phyloP scores from a whole-genome alignment of 2,113 vertebrate genomes.

The Erythrolamprus reginae region DNA sequence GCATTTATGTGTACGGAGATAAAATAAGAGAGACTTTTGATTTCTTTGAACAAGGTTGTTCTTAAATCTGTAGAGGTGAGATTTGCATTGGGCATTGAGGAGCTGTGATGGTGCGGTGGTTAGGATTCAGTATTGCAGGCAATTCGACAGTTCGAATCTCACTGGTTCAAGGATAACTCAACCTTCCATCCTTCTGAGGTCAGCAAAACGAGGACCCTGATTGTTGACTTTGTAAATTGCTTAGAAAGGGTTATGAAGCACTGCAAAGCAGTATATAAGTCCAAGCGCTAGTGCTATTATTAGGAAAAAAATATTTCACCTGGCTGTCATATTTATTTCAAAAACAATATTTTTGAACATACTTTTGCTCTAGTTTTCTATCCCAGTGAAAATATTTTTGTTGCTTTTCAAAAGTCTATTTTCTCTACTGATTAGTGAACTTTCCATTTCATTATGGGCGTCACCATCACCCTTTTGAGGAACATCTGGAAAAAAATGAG shows the following conservation, averaged over 20 bases:
- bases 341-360: neutral
- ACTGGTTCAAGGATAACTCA: no score
- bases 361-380: neutral
- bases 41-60: neutral
- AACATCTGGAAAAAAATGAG: neutral
- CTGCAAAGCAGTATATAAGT: no score
- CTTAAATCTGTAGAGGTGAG: neutral
- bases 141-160: no score
- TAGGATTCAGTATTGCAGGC: no score
- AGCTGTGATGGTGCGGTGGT: no score
- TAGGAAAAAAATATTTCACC: neutral
- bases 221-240: no score
- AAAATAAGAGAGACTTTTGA: neutral
- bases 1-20: neutral
- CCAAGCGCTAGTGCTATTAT: neutral
- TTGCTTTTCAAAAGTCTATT: neutral
- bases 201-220: no score
- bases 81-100: neutral
- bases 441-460: neutral
- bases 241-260: no score
- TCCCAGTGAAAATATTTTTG: neutral
- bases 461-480: no score
- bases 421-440: neutral
- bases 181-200: no score
- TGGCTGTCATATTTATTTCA: neutral